Evolutionary conservation across 2,888 invertebrate species (phyloP), one percentile per base, ranked within the genome.

Genomic region (Drosophila gaucha): DNA sequence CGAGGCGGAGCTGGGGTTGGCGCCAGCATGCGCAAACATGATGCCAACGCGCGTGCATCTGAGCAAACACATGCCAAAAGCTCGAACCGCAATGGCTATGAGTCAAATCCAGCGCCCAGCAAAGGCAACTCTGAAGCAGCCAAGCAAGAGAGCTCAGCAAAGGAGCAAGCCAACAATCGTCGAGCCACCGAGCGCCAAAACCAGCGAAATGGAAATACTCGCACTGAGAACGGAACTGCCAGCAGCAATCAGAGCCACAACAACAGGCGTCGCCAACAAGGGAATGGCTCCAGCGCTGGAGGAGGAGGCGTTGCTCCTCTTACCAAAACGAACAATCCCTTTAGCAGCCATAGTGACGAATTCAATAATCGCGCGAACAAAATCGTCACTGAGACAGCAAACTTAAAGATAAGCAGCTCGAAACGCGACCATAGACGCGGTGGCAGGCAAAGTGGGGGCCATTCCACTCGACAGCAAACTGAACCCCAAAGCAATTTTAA

Each of bases 321-420:
- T 14, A 20, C 22, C 3, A 85, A 67, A 22, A 26, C 44, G 10
- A 44, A n/a, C 9, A 70, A 64, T 9, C 5, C 68, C 1, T 33
- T 26, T 9, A 57, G 12, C 39, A 50, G 28, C 18, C 22, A 60
- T 18, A 60, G 39, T 5, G 82, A 78, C 16, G 67, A 84, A 6
- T 71, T 67, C 22, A 67, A 60, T 16, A 70, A 54, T 16, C 80
- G 74, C 16, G 35, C 83, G 28, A 84, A 35, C 33, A 83, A 78
- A 64, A 65, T 78, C 5, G 60, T 68, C 14, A 65, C 67, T 9
- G 85, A 84, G 24, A 74, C 90, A 6, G 78, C 89, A 2, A 90
- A 90, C 67, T 54, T 91, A 22, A 89, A 89, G 74, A 71, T 91
- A 24, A 78, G 74, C 84, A 60, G 82, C 71, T 58, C 51, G 41